Evolutionary conservation across 2,888 invertebrate genomes (phyloP).

Genomic region (Cerceris rybyensis): DNA sequence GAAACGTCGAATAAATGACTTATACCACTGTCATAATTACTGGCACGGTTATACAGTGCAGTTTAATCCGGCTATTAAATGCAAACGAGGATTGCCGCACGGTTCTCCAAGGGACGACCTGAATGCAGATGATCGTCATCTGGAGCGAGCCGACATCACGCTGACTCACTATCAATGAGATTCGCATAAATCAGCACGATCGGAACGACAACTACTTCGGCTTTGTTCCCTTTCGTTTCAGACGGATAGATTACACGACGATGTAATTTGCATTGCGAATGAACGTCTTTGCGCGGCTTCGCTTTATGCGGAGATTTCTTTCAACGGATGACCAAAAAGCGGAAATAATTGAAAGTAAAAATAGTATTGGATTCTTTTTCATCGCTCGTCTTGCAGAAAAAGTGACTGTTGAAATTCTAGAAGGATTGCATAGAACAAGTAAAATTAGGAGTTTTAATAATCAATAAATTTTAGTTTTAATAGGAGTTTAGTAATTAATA

Average conservation of each 20-base stretch:
- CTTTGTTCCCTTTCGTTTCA: conserved; percentile 8
- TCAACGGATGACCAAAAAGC: no score
- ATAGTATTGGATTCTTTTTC: no score
- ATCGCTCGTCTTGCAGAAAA: no score
- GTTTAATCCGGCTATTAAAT: conserved; percentile 6
- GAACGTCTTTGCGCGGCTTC: no score
- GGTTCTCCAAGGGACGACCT: conserved; percentile 37
- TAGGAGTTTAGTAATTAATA: no score
- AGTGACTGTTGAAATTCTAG: no score
- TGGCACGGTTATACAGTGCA: not conserved
- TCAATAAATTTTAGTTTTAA: no score
- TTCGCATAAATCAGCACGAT: conserved; percentile 37
- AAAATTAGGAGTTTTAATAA: no score
- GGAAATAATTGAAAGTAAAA: no score
- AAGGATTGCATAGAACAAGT: no score
- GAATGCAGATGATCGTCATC: conserved; percentile 45
- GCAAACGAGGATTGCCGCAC: conserved; percentile 23
- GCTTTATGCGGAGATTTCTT: not conserved
- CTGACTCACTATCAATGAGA: conserved; percentile 44
- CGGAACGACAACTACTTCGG: conserved; percentile 7
- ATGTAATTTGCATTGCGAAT: not conserved
- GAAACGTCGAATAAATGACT: no score
- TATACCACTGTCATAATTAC: no score
- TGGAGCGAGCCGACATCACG: conserved; percentile 27
- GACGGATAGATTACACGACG: not conserved